Percentiles rank a stretch among this genome's conserved stretches.
phyloP scores from a whole-genome alignment of 2,888 invertebrate genomes.

The Archaeoteleia sp. region DNA sequence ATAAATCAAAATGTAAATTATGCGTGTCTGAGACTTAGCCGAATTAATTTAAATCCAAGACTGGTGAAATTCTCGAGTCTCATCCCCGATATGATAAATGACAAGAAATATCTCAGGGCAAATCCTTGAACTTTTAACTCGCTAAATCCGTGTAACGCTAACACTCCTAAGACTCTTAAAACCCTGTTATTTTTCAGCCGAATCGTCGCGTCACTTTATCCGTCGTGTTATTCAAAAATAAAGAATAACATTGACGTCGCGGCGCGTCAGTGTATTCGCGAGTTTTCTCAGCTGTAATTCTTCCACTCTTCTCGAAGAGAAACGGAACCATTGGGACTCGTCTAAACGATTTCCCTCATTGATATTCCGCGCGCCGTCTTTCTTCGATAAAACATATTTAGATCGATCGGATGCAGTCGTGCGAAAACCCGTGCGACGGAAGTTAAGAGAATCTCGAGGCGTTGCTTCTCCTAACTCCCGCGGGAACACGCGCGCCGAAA shows the following conservation, averaged over 20 bases:
- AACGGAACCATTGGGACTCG: constrained; percentile 10
- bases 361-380: constrained; percentile 21
- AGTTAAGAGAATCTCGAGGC: constrained; percentile 3
- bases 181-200: no score
- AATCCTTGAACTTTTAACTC: no score
- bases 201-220: no score
- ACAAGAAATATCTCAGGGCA: no score
- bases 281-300: constrained; percentile 2
- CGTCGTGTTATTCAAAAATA: not conserved
- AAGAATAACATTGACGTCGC: not conserved
- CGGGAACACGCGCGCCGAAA: constrained; percentile 6
- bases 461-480: not conserved
- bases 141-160: no score
- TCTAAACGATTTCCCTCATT: constrained; percentile 29
- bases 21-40: no score
- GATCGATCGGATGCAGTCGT: constrained; percentile 17
- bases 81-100: no score
- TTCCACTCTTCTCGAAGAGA: not conserved
- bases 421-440: constrained; percentile 2
- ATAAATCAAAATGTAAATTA: no score
- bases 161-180: no score
- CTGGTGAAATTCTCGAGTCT: no score
- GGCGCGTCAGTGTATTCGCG: not conserved
- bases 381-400: constrained; percentile 27
- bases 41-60: no score